These are phyloP conservation scores for Fissipunctia ypsillon DNA, from an alignment of 2,888 invertebrate species.

Conservation along the genomic window DNA sequence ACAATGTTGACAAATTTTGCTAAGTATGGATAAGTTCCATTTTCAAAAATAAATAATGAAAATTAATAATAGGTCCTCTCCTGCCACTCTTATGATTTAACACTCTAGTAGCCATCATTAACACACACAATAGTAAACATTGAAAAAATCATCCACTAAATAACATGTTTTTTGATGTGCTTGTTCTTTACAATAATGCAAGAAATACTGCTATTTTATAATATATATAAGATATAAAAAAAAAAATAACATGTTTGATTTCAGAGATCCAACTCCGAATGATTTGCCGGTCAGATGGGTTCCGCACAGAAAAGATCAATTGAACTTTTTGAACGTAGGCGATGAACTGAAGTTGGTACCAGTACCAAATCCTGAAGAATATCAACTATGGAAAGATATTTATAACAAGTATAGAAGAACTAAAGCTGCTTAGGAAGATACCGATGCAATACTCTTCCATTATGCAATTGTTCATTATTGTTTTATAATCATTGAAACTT, in stretches of 20 bases:
- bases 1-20: constrained; percentile 85
- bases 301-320: constrained; percentile 70
- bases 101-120: neutral
- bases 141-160: neutral
- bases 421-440: constrained; percentile 16
- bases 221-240: too few species aligned
- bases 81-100: neutral
- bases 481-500: neutral
- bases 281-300: constrained; percentile 74
- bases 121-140: neutral
- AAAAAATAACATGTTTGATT: constrained; percentile 1
- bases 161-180: neutral
- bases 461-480: neutral
- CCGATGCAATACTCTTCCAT: neutral
- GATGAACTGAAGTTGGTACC: constrained; percentile 73
- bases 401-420: constrained; percentile 69
- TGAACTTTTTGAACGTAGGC: constrained; percentile 76
- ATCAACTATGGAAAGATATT: constrained; percentile 77
- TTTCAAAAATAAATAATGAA: neutral
- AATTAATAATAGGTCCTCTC: too few species aligned
- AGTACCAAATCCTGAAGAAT: constrained; percentile 73
- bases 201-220: too few species aligned
- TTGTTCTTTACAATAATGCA: too few species aligned
- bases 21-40: constrained; percentile 79
- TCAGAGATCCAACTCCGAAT: constrained; percentile 78